Base-by-base conservation (phyloP, 2,797 vertebrate genomes). In the Harpagifer antarcticus region DNA sequence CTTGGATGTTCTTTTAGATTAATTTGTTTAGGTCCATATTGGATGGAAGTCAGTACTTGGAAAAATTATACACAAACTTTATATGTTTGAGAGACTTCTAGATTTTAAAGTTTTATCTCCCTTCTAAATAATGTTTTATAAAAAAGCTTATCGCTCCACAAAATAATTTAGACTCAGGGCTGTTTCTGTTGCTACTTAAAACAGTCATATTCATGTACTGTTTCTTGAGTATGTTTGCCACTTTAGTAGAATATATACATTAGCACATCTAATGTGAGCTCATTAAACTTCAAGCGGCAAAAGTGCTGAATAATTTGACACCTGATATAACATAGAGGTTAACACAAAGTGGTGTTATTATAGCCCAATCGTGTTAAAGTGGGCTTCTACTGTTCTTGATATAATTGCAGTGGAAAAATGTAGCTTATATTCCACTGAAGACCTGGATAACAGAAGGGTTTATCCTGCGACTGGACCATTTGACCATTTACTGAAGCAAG, bases 21-120 rank as follows among this genome's bases (percentile, higher is more conserved):
- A 73, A 65, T 90, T 79, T 86, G 58, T 87, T 91, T 91, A 93
- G 91, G 92, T 93, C 93, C 92, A 93, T 93, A 93, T 93, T 93
- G 92, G 92, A 93, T 93, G 89, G 72, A 92, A 91, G 86, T 89
- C 86, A 88, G 86, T 91, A 83, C 88, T 89, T 92, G 73, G 82
- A 72, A 83, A 64, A 79, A 70, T 74, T 45, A 85, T 73, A 88
- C 81, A 88, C 76, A 76, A 56, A 67, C 27, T 37, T 61, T 73
- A 86, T 80, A 75, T 53, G 50, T 87, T 90, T 74, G 54, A 90
- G 80, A 90, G 74, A 80, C 68, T 74, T 84, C 12, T 81, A 78
- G 76, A 78, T 89, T 87, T 86, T 64, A 74, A 81, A 66, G 59
- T 61, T 85, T 80, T 78, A 76, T 61, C 52, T 44, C 40, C 37